Base-by-base conservation (phyloP, 2,113 vertebrate species). In the Oxyura jamaicensis region DNA sequence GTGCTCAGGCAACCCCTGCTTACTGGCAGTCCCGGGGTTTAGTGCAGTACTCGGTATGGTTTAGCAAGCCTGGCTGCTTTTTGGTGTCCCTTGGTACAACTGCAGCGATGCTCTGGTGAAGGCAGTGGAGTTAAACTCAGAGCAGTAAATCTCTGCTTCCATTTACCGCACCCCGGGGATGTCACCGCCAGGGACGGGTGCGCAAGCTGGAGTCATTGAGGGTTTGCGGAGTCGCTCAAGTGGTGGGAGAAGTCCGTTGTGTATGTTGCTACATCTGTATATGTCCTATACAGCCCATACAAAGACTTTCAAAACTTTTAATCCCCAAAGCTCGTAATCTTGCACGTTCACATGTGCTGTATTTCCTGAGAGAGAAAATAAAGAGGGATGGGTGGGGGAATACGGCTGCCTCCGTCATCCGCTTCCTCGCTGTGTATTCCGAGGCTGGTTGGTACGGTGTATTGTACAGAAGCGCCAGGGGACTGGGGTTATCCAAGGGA, bases 321-420 rank as follows among this genome's bases (percentile, higher is more conserved):
- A 11, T 59, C 48, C 82, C 73, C 73, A 39, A 6, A 89, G 4
- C 56, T 90, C 69, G n/a, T 94, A 84, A 88, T 94, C 86, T 86
- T 76, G 6, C 4, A 0, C 20, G 29, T 91, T 94, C 96, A 92
- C 83, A 16, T 65, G 88, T 44, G 31, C 79, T 94, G 65, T 44
- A n/a, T 91, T 95, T 96, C 90, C 92, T 91, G 86, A 96, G 88
- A 72, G 39, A 75, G 74, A 78, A 92, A 83, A 95, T 63, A 90
- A 92, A 74, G 21, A 48, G 92, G 33, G 42, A 36, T 87, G 69
- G 42, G 77, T 58, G 56, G 82, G 86, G 94, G 83, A 21, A 23
- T 68, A 7, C 13, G 81, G 73, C 82, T 52, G 69, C 78, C 42
- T 59, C 67, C 8, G 1, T 75, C 87, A 79, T 33, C 73, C 1